phyloP scores from a whole-genome alignment of 2,113 vertebrate genomes.

The Synchiropus splendidus region DNA sequence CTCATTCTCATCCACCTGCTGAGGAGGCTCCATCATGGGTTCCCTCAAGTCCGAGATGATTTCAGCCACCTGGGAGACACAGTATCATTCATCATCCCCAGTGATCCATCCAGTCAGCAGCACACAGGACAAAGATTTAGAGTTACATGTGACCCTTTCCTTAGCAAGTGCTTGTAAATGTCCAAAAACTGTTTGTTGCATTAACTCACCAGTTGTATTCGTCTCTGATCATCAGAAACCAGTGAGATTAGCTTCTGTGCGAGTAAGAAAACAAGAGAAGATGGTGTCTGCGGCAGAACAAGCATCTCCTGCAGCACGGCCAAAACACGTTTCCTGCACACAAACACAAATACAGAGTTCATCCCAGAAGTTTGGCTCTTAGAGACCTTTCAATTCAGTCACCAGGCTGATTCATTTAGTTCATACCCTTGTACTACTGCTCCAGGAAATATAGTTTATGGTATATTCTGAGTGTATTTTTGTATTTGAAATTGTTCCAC shows the following conservation, averaged over 20 bases:
- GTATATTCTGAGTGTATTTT: too few relatives aligned
- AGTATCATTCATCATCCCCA: too few relatives aligned
- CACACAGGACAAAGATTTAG: neutral
- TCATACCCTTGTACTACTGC: too few relatives aligned
- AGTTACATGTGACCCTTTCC: too few relatives aligned
- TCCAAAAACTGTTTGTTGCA: too few relatives aligned
- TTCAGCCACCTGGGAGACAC: slow-evolving; percentile 79
- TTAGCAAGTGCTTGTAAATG: too few relatives aligned
- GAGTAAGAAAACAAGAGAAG: slow-evolving; percentile 71
- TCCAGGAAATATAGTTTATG: too few relatives aligned
- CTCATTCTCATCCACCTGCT: slow-evolving; percentile 64
- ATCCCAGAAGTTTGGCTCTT: too few relatives aligned
- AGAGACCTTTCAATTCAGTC: too few relatives aligned
- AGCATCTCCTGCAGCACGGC: slow-evolving; percentile 79
- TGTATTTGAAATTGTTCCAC: too few relatives aligned
- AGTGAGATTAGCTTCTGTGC: slow-evolving; percentile 75
- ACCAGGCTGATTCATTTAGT: too few relatives aligned
- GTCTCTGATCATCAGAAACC: slow-evolving; percentile 70
- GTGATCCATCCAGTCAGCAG: too few relatives aligned
- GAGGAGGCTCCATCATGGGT: slow-evolving; percentile 66
- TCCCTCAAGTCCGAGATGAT: slow-evolving; percentile 87
- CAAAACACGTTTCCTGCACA: slow-evolving; percentile 76
- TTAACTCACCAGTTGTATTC: slow-evolving; percentile 75
- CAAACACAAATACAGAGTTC: neutral
- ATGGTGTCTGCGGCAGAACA: slow-evolving; percentile 70